Conservation (phyloP, 2,888 invertebrate species). For the Arctia plantaginis region DNA sequence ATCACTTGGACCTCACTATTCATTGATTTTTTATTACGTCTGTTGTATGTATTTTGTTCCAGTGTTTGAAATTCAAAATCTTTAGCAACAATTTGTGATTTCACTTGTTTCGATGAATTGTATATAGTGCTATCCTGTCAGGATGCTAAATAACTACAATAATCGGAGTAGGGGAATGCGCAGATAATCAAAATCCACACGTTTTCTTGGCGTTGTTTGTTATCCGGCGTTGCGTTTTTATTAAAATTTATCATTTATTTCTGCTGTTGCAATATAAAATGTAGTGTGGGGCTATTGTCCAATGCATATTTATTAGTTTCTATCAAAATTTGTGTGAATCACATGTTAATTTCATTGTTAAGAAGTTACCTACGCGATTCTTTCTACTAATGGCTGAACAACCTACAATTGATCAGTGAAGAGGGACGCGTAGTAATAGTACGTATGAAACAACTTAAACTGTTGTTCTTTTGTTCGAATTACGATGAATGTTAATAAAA, state of each 20-base stretch:
- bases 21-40: constrained; percentile 49
- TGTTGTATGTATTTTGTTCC: constrained; percentile 37
- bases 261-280: constrained; percentile 75
- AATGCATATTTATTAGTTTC: constrained; percentile 69
- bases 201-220: constrained; percentile 85
- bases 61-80: not conserved
- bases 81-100: constrained; percentile 14
- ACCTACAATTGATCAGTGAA: constrained; percentile 63
- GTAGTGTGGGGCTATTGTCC: constrained; percentile 68
- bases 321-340: constrained; percentile 71
- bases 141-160: constrained; percentile 25
- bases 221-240: constrained; percentile 80
- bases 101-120: constrained; percentile 24
- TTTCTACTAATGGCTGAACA: constrained; percentile 67
- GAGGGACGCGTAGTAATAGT: constrained; percentile 41
- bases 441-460: constrained; percentile 15
- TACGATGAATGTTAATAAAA: not conserved
- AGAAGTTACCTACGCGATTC: constrained; percentile 24
- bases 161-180: constrained; percentile 21
- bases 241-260: constrained; percentile 73
- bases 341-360: constrained; percentile 45
- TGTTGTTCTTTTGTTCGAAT: not conserved
- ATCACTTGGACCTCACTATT: constrained; percentile 11
- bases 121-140: constrained; percentile 32
- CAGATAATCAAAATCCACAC: constrained; percentile 76